phyloP scores from a whole-genome alignment of 2,797 vertebrate species.

The Dryobates pubescens region DNA sequence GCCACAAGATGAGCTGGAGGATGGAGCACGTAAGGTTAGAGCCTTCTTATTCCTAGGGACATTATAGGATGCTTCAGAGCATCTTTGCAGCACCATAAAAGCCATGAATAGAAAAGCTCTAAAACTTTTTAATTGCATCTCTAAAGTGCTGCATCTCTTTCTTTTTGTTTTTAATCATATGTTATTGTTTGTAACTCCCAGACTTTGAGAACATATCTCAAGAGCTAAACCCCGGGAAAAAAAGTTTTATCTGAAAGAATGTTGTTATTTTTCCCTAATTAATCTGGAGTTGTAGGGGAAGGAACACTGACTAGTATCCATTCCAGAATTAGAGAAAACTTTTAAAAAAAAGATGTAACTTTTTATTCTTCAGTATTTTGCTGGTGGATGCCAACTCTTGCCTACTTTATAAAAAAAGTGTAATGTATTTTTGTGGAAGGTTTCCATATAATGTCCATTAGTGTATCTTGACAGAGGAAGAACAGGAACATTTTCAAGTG shows the following conservation, averaged over 20 bases:
- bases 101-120: not conserved
- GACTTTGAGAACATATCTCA: not conserved
- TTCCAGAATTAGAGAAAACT: not conserved
- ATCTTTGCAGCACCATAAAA: not conserved
- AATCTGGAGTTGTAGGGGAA: not conserved
- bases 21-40: conserved; percentile 93
- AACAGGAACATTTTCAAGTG: not conserved
- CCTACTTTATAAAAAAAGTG: not conserved
- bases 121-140: not conserved
- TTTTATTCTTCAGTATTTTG: not conserved
- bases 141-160: not conserved
- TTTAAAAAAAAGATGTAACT: not conserved
- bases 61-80: not conserved
- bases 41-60: not conserved
- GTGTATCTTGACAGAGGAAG: not conserved
- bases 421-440: not conserved
- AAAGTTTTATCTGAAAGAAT: not conserved
- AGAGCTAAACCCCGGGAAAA: not conserved
- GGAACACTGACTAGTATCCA: not conserved
- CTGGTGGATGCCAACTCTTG: not conserved
- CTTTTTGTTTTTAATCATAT: not conserved
- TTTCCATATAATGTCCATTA: not conserved
- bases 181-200: not conserved
- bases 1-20: conserved; percentile 85
- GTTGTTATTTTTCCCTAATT: not conserved